A percentile compares a stretch with the other conserved stretches of the same genome.
phyloP scores from a whole-genome alignment of 2,113 vertebrate species.

The Bothrops jararaca region DNA sequence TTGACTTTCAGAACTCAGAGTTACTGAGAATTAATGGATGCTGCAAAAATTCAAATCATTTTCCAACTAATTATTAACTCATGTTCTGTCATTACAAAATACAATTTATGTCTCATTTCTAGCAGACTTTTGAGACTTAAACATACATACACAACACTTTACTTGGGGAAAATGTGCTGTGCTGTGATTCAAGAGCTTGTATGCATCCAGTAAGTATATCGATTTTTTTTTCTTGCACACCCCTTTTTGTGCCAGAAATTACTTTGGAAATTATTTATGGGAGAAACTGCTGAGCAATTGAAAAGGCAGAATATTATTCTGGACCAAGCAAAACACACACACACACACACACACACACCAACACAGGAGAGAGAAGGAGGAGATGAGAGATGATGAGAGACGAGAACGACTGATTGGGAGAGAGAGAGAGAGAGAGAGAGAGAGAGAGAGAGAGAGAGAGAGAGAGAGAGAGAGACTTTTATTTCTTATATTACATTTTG shows the following conservation, averaged over 20 bases:
- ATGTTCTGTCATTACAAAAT: neutral
- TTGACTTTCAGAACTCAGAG: neutral
- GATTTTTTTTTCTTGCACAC: neutral
- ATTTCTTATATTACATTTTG: neutral
- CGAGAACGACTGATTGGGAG: no score
- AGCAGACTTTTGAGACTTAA: neutral
- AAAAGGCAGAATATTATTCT: neutral
- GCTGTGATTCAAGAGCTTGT: neutral
- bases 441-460: neutral
- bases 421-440: neutral
- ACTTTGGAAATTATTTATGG: fast-evolving
- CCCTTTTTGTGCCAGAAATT: neutral
- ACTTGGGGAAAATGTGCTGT: neutral
- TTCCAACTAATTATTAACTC: neutral
- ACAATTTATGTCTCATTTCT: neutral
- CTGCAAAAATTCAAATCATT: neutral
- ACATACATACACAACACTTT: neutral
- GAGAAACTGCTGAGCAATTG: neutral
- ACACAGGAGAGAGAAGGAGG: no score
- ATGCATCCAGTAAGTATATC: neutral
- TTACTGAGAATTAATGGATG: neutral
- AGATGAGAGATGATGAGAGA: neutral
- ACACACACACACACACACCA: no score
- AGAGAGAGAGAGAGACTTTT: neutral
- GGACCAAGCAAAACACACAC: neutral